These are phyloP conservation scores for Turnix velox DNA, from an alignment of 2,113 vertebrate species.

Conservation along the genomic window DNA sequence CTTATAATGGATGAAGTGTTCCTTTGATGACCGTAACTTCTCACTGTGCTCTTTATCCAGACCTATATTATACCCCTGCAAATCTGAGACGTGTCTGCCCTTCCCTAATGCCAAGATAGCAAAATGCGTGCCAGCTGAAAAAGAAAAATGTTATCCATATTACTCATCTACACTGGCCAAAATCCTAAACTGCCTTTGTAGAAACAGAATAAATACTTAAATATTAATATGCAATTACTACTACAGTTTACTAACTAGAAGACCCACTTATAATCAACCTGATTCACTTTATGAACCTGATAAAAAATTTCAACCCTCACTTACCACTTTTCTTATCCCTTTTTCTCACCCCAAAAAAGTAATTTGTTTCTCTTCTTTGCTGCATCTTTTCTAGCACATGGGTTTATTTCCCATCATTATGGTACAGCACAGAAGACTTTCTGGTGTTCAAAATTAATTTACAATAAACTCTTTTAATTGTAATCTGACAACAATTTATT, in stretches of 20 bases:
- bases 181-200: not conserved
- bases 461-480: slow-evolving; percentile 38
- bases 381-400: not conserved
- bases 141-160: not conserved
- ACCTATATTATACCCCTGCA: not conserved
- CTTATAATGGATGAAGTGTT: not conserved
- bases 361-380: not conserved
- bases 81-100: not conserved
- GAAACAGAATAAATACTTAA: not conserved
- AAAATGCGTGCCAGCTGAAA: not conserved
- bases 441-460: slow-evolving; percentile 36
- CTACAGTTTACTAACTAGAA: not conserved
- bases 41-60: not conserved
- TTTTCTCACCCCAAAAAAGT: not conserved
- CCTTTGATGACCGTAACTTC: not conserved
- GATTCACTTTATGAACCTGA: not conserved
- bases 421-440: not conserved
- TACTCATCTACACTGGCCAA: not conserved
- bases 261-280: not conserved
- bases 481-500: not conserved
- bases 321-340: not conserved
- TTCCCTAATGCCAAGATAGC: not conserved
- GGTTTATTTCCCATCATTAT: not conserved
- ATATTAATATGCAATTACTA: not conserved
- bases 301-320: not conserved